Evolutionary conservation across 30 jellyfish, hydroid and myxozoan genomes (phyloP), one percentile per base, ranked within the genome.

Genomic region (Chrysaora quinquecirrha): DNA sequence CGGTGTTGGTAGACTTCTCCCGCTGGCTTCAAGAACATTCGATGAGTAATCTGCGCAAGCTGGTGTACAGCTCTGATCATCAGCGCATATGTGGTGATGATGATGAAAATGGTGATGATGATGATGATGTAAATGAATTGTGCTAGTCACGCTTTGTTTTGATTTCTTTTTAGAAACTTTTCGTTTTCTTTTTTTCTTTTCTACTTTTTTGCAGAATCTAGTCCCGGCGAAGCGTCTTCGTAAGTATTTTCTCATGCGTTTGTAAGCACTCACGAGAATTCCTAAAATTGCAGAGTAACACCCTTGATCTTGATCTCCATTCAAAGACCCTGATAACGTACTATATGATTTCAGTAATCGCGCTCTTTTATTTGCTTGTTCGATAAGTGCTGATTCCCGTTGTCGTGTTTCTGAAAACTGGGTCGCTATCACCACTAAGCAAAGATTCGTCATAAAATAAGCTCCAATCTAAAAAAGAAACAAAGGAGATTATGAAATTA

Each of bases 341-440:
- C 97, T 94, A 82, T 68, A 75, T 28, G 99, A 89, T 47, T 87
- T 87, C 38, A 78, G 29, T 48, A 87, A 38, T 22, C 97, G 85
- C 19, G 97, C 87, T 64, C 77, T 84, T 68, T 87, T 83, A 29
- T 82, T 77, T 4, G 97, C 97, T 63, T 75, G 95, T 52, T 85
- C 99, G 66, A 94, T 94, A 2, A 94, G 58, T 7, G 99, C 99
- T 1, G 99, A 94, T 54, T 94, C 99, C 54, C 99, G 89, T 64
- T 94, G 99, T 48, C 99, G 63, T 66, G 99, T 94, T 68, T 94
- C 99, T 23, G 97, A 88, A 58, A 94, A 94, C 75, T 94, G 99
- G 9, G 99, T 83, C 33, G 99, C 99, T 23, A 94, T 96, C 63
- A 94, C 99, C 71, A 94, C 99, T 4, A 94, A 95, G 58, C 99